These are phyloP conservation scores for Hystrix cristata DNA, from an alignment of 2,113 vertebrate species.

Conservation along the genomic window DNA sequence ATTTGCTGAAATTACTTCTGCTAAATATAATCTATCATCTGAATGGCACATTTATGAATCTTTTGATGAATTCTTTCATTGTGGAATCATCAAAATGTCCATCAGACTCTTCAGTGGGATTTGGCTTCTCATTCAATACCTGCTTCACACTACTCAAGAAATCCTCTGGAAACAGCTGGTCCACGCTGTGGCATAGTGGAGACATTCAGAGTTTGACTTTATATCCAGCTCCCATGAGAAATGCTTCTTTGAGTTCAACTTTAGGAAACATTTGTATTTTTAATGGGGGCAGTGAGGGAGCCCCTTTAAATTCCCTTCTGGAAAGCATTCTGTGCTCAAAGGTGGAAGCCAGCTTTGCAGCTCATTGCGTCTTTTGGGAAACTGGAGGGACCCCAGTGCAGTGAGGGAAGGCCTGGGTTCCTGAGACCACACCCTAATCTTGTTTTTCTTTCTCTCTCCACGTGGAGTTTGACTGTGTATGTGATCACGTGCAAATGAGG, in stretches of 20 bases:
- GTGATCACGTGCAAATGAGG: constrained; percentile 30
- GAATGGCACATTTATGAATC: background rate
- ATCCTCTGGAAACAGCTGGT: constrained; percentile 7
- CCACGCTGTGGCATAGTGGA: background rate
- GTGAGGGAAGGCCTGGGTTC: background rate
- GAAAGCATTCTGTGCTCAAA: constrained; percentile 31
- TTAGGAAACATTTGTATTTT: constrained; percentile 42
- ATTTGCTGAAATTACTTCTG: constrained; percentile 29
- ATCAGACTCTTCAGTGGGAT: background rate
- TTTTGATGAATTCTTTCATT: background rate
- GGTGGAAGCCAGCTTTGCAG: background rate
- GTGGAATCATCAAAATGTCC: background rate
- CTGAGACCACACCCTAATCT: constrained; percentile 10
- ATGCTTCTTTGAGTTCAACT: background rate
- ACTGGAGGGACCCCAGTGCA: background rate
- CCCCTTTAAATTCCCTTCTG: background rate
- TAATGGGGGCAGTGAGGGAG: background rate
- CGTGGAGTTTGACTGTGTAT: background rate
- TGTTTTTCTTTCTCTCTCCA: background rate
- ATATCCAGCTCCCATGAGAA: background rate
- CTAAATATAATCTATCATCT: constrained; percentile 8
- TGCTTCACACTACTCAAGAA: background rate
- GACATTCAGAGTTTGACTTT: constrained; percentile 5
- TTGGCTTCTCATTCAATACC: background rate
- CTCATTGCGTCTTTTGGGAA: background rate